Percentiles rank a stretch among this genome's conserved stretches.
Conservation (phyloP, 2,113 vertebrate genomes). For the Syrmaticus mikado region DNA sequence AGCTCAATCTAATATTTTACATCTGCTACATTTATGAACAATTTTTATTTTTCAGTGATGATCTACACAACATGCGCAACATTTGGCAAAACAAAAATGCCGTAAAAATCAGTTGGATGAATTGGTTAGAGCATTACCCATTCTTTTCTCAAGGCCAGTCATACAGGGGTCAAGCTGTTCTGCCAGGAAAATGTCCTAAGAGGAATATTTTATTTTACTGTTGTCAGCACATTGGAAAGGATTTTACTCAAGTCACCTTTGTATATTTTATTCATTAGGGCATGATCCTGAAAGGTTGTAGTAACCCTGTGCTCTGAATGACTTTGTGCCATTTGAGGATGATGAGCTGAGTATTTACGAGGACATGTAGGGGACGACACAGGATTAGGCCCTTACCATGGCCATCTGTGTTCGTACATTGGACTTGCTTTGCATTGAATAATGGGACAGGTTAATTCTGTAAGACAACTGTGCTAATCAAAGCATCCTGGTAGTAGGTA, state of each 20-base stretch:
- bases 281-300: background rate
- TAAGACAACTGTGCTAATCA: conserved; percentile 6
- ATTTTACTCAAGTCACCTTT: conserved; percentile 41
- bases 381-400: background rate
- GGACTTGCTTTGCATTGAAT: background rate
- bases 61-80: accelerated
- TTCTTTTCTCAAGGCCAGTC: conserved; percentile 8
- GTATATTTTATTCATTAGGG: conserved; percentile 60
- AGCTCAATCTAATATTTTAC: background rate
- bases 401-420: background rate
- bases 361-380: background rate
- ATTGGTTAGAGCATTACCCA: background rate
- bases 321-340: conserved; percentile 3
- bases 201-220: conserved; percentile 50
- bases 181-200: conserved; percentile 50
- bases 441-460: conserved; percentile 19
- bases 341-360: accelerated
- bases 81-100: background rate
- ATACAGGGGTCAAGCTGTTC: conserved; percentile 31
- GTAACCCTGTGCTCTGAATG: background rate
- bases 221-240: conserved; percentile 25
- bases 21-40: background rate
- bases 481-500: background rate
- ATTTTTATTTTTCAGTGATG: background rate
- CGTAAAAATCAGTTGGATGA: background rate